Conservation (phyloP, 1,140 invertebrate genomes). For the Euwallacea fornicatus region DNA sequence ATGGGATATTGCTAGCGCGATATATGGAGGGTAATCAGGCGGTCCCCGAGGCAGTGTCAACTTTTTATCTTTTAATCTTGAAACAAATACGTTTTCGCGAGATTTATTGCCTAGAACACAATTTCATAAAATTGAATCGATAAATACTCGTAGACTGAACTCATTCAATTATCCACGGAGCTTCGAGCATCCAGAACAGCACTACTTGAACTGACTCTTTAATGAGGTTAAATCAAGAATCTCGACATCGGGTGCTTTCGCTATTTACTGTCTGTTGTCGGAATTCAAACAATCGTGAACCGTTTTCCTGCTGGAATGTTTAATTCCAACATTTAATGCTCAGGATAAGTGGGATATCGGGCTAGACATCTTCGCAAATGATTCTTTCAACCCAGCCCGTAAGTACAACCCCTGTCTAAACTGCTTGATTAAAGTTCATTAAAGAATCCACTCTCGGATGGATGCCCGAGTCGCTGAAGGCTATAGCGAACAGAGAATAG, state of each 20-base stretch:
- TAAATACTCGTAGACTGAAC: conserved; percentile 2
- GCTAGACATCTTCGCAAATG: no score
- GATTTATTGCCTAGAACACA: neutral
- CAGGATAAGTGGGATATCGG: no score
- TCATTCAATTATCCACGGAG: conserved; percentile 13
- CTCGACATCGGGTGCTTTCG: conserved; percentile 6
- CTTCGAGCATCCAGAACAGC: neutral
- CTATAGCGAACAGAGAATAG: no score
- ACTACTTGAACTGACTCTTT: conserved; percentile 14
- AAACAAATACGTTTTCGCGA: neutral
- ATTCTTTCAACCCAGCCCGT: no score
- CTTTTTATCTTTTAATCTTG: neutral
- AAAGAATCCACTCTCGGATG: no score
- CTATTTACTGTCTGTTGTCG: conserved; percentile 13
- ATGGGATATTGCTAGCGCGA: conserved; percentile 6
- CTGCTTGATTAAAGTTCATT: no score
- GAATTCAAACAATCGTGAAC: conserved; percentile 15
- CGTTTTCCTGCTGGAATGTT: conserved; percentile 19
- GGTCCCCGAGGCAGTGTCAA: neutral
- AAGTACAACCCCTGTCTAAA: no score
- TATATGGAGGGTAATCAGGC: conserved; percentile 16
- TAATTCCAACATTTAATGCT: neutral
- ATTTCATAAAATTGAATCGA: neutral
- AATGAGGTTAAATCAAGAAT: conserved; percentile 22
- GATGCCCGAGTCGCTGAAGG: no score